Base-by-base conservation (phyloP, 1,140 invertebrate species). In the Drosophila tani region DNA sequence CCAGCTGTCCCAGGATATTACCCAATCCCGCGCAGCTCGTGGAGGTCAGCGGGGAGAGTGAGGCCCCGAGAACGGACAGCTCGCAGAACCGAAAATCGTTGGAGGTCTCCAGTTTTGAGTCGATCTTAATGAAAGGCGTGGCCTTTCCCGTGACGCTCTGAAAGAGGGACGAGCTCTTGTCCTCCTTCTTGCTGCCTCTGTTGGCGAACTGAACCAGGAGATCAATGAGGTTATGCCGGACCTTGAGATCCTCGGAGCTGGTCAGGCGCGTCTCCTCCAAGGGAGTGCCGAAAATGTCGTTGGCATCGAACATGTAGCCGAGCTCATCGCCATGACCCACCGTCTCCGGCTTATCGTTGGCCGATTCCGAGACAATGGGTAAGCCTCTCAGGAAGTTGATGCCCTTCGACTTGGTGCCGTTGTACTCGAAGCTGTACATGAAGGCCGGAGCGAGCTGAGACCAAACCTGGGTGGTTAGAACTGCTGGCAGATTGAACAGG, bases 341-440 rank as follows among this genome's bases (percentile, higher is more conserved):
- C 11, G 90, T 91, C 56, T 78, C 94, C 0, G 82, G 59, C 2
- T 86, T 81, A 91, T 81, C 90, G 81, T 55, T 55, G 5, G 77
- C 87, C 1, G 84, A 59, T 71, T 81, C 73, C 55, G 93, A 91
- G 15, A 94, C 94, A n/a, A 96, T 90, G 5, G 95, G 94, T 3
- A 95, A 87, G 7, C 95, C 95, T 17, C 92, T 91, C 2, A 96
- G 91, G 78, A 96, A 96, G 47, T 94, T 93, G 9, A 93, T 93
- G 6, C 95, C 95, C 57, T 94, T 94, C 12, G 93, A 95, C 32
- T 93, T 92, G 55, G 95, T 95, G 9, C 95, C 94, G 11, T 93
- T 92, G 67, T 96, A 95, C 62, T 97, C 96, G 81, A 97, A 97
- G 80, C 95, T 95, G 82, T 96, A 97, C 24, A 97, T 93, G 79